A percentile compares a stretch with the other conserved stretches of the same genome.
These are phyloP conservation scores for Vanessa cardui DNA, from an alignment of 2,888 invertebrate species.

Conservation along the genomic window DNA sequence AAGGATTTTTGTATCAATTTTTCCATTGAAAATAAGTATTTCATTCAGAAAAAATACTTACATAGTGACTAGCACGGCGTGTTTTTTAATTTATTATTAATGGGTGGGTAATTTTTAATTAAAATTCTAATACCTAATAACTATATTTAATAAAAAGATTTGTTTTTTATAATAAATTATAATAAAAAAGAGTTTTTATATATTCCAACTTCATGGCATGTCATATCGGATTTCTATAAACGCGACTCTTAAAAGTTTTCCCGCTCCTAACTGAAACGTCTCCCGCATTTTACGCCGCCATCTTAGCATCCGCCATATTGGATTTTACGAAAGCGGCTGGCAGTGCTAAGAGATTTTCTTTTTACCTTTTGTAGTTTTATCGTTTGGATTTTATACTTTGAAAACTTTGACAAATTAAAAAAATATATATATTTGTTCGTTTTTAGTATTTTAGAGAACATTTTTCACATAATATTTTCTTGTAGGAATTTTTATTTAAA, in stretches of 20 bases:
- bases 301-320: conserved; percentile 27
- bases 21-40: no score
- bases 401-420: background rate
- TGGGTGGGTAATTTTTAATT: no score
- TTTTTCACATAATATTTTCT: no score
- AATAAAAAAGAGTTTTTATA: conserved; percentile 1
- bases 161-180: background rate
- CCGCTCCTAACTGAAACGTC: conserved; percentile 26
- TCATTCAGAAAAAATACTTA: no score
- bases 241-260: conserved; percentile 13
- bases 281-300: conserved; percentile 22
- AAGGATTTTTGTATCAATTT: no score
- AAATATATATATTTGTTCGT: background rate
- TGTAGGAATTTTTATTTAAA: no score
- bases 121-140: no score
- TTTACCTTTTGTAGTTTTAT: conserved; percentile 23
- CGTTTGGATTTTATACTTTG: background rate
- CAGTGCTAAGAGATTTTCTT: conserved; percentile 22
- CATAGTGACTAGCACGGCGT: no score
- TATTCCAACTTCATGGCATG: conserved; percentile 5
- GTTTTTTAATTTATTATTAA: no score
- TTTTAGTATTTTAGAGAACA: background rate
- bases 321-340: conserved; percentile 26
- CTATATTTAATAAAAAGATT: no score
- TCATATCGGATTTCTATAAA: conserved; percentile 25